Evolutionary conservation across 2,888 invertebrate genomes (phyloP), one percentile per base, ranked within the genome.

Genomic region (Xestia xanthographa): DNA sequence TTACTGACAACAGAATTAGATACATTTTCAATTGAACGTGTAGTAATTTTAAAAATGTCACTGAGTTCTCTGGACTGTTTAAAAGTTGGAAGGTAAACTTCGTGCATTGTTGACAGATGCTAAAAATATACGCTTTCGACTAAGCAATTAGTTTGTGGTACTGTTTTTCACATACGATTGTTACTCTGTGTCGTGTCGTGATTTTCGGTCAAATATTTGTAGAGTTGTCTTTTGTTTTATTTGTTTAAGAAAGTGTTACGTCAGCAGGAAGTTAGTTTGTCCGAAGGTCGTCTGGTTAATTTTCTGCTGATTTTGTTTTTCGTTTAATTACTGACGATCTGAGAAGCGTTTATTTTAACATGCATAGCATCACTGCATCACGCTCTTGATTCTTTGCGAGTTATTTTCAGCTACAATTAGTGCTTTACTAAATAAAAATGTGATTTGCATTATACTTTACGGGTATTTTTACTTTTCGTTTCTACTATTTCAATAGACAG

Each of bases 41-140:
- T 14, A 0, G 38, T 2, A 41, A 22, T 65, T 80, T 82, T 78
- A 75, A 79, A 86, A 85, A 87, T 86, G 80, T 85, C 83, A 80
- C 76, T 63, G 73, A 66, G 75, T 48, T 63, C 48, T 72, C 50
- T 58, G 53, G 14, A 29, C 67, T 62, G 65, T 80, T 72, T 56
- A 72, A 63, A 76, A 76, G 77, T 84, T 73, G 77, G 79, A 66
- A 75, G 62, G 78, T 77, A 82, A 85, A 82, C 77, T 78, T 80
- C 66, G 72, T 77, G 63, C 48, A 66, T 79, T 58, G 48, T 58
- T 48, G 70, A 50, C 72, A 71, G 72, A 73, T 48, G 71, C 60
- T 81, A 78, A 78, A 84, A 84, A 81, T 84, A 84, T 66, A 68
- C 41, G 20, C 45, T 75, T 75, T 77, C 72, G 38, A 65, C 66